Base-by-base conservation (phyloP, 2,113 vertebrate species). In the Dryoscopus gambensis region DNA sequence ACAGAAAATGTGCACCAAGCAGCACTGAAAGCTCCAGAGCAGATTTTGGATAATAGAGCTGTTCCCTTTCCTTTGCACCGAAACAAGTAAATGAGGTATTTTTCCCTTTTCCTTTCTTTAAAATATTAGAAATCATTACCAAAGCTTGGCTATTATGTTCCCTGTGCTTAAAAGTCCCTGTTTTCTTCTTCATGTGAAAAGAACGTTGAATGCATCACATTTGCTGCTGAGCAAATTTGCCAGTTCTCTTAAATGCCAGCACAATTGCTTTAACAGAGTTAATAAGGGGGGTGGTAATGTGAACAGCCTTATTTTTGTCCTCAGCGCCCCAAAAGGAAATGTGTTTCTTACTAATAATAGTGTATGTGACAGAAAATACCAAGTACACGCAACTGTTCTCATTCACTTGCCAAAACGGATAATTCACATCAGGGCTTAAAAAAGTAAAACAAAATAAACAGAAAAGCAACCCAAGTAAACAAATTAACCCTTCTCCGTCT, bases 291-390 rank as follows among this genome's bases (percentile, higher is more conserved):
- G 71, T 92, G 84, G 87, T 76, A 90, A 94, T 95, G 96, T 95
- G 78, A 98, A 97, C 95, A 97, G 96, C 65, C 97, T 97, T 97
- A 98, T 97, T 98, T 98, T 98, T 96, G 95, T 97, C 96, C 97
- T 96, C 90, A 95, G 84, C 3, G 15, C 96, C 97, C 97, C 97
- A 85, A 97, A 98, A 98, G 97, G 97, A 98, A 98, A 97, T 93
- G 90, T 96, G 91, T 97, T 97, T 96, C 93, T 97, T 97, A 70
- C 93, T 98, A 98, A 98, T 97, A 98, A 96, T 94, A 98, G 96
- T 93, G 80, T 76, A 74, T 79, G 96, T 97, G 91, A 97, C 94
- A 96, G 87, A 97, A 98, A 97, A 96, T 83, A 97, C 91, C 82
- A 76, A 93, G 95, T 81, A 70, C 95, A 55, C 68, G 96, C 97